phyloP scores from a whole-genome alignment of 2,113 vertebrate species.

The Anarrhichthys ocellatus region DNA sequence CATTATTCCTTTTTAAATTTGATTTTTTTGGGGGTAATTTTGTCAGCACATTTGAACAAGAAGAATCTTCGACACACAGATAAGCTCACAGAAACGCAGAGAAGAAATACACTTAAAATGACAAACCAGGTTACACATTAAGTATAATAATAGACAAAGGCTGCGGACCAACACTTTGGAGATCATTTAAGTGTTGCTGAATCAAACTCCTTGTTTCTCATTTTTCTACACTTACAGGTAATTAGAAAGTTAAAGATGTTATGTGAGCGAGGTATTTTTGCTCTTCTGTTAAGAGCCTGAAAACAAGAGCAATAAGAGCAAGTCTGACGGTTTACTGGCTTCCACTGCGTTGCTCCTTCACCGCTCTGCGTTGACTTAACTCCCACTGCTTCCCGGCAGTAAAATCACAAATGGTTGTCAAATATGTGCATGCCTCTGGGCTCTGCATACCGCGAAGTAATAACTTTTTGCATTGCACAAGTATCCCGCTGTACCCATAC shows the following conservation, averaged over 20 bases:
- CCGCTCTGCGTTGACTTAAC: constrained; percentile 40
- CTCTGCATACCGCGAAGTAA: constrained; percentile 17
- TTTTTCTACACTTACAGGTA: not conserved
- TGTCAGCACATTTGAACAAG: not conserved
- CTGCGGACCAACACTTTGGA: not conserved
- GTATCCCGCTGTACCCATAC: constrained; percentile 22
- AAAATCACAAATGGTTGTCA: constrained; percentile 74
- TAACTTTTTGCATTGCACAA: constrained; percentile 27
- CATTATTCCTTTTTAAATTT: not conserved
- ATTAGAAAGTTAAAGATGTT: not conserved
- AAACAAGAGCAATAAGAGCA: not conserved
- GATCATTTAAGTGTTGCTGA: not conserved
- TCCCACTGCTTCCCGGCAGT: constrained; percentile 59
- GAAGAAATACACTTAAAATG: not conserved
- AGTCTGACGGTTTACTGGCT: constrained; percentile 8
- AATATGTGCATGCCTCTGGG: constrained; percentile 50
- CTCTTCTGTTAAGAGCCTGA: not conserved
- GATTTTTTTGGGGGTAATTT: not conserved
- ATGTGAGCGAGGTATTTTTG: not conserved
- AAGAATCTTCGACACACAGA: not conserved
- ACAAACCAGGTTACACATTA: not conserved
- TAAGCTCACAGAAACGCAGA: not conserved
- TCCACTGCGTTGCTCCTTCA: constrained; percentile 31
- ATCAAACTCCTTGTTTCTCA: not conserved
- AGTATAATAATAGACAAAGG: not conserved